Percentiles rank a stretch among this genome's conserved stretches.
phyloP scores from a whole-genome alignment of 2,888 invertebrate genomes.

The Ornithoptera priamus region DNA sequence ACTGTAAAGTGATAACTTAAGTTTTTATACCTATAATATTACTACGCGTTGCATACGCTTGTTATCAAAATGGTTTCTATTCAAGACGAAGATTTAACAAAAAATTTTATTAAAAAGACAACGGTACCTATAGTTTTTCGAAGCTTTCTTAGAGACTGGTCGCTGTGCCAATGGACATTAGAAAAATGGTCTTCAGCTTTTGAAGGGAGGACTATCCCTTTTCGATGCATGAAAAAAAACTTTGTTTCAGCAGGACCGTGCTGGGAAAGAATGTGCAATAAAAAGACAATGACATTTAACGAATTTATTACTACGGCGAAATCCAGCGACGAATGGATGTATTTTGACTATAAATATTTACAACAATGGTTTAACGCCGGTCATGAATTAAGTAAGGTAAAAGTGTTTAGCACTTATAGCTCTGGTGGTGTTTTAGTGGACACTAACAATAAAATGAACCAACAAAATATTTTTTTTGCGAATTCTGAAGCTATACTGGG shows the following conservation, averaged over 20 bases:
- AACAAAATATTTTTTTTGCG: not conserved
- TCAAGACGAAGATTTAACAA: conserved; percentile 51
- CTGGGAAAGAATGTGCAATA: conserved; percentile 88
- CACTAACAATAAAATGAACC: not conserved
- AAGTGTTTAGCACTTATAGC: not conserved
- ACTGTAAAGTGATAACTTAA: too few species aligned
- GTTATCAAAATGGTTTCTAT: conserved; percentile 44
- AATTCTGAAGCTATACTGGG: too few species aligned
- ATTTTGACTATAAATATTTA: conserved; percentile 92
- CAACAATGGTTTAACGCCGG: conserved; percentile 82
- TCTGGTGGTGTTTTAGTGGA: not conserved
- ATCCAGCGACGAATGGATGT: conserved; percentile 83
- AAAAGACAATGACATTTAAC: conserved; percentile 79
- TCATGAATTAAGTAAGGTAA: conserved; percentile 80
- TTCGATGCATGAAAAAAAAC: conserved; percentile 72
- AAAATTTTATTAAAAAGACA: conserved; percentile 48
- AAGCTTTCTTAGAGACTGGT: conserved; percentile 78
- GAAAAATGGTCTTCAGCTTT: conserved; percentile 81
- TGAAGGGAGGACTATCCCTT: conserved; percentile 77
- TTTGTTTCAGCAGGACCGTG: conserved; percentile 81
- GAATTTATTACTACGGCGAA: conserved; percentile 78
- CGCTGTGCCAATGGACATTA: conserved; percentile 79
- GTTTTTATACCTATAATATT: not conserved
- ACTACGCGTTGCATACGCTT: not conserved
- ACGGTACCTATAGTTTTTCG: conserved; percentile 77